Percentiles rank a stretch among this genome's conserved stretches.
phyloP scores from a whole-genome alignment of 2,797 vertebrate genomes.

The Pantherophis alleghaniensis region DNA sequence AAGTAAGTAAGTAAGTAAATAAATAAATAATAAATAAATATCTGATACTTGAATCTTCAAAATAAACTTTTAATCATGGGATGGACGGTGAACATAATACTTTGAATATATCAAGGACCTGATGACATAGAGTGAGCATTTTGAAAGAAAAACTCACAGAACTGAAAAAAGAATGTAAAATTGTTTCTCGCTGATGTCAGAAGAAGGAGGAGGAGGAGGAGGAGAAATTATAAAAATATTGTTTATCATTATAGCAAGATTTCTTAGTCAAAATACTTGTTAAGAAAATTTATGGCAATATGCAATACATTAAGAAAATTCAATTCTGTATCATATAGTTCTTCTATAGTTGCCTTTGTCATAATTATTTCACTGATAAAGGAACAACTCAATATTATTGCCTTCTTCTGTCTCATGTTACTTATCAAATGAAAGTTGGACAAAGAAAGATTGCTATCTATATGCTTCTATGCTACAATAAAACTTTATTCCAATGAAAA shows the following conservation, averaged over 20 bases:
- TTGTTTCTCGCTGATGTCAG: not conserved
- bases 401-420: not conserved
- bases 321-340: not conserved
- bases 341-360: not conserved
- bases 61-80: not conserved
- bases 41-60: not conserved
- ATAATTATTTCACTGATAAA: not conserved
- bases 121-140: not conserved
- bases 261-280: not conserved
- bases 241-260: not conserved
- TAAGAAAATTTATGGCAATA: not conserved
- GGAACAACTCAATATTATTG: not conserved
- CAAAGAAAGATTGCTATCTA: slow-evolving; percentile 7
- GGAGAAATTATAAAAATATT: not conserved
- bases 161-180: not conserved
- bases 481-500: slow-evolving; percentile 7
- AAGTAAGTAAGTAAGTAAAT: rapidly evolving
- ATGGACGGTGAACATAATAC: not conserved
- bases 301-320: not conserved
- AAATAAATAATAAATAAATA: not conserved
- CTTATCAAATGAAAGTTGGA: not conserved
- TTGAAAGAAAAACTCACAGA: not conserved
- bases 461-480: not conserved
- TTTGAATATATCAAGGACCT: not conserved
- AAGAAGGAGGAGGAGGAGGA: rapidly evolving